Evolutionary conservation across 2,113 vertebrate genomes (phyloP).

Genomic region (Varanus komodoensis): DNA sequence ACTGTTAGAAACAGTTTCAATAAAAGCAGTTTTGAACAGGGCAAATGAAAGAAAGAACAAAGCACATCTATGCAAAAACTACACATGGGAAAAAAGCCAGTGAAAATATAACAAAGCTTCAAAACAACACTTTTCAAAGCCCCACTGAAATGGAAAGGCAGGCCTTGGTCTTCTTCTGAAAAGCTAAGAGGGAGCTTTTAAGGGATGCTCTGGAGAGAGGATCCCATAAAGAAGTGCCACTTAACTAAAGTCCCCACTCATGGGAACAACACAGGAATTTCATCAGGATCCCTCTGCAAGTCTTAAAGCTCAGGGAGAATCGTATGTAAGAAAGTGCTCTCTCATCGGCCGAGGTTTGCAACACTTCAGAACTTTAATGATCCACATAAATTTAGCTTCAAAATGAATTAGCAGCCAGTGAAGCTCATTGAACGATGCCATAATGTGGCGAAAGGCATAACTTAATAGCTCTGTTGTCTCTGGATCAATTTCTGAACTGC

Average conservation of each 20-base stretch:
- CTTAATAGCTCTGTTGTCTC: background rate
- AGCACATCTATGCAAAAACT: background rate
- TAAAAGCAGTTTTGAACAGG: background rate
- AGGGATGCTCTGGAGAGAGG: background rate
- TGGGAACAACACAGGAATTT: background rate
- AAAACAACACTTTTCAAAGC: background rate
- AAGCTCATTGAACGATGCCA: background rate
- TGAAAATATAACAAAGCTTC: too few species aligned
- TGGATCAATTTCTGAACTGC: background rate
- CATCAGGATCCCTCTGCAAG: background rate
- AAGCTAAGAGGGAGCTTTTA: background rate
- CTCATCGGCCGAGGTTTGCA: background rate
- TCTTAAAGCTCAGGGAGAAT: background rate
- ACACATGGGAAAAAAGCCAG: background rate
- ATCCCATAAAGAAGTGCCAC: background rate
- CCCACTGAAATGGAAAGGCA: background rate
- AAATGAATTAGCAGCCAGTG: background rate
- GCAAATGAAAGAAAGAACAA: background rate
- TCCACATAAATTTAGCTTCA: background rate
- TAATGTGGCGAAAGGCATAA: background rate
- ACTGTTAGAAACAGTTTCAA: background rate
- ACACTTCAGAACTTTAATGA: background rate
- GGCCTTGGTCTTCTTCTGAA: background rate
- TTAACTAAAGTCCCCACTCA: background rate
- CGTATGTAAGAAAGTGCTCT: background rate